These are phyloP conservation scores for Anoplophora glabripennis DNA, from an alignment of 1,140 invertebrate genomes.

Conservation along the genomic window DNA sequence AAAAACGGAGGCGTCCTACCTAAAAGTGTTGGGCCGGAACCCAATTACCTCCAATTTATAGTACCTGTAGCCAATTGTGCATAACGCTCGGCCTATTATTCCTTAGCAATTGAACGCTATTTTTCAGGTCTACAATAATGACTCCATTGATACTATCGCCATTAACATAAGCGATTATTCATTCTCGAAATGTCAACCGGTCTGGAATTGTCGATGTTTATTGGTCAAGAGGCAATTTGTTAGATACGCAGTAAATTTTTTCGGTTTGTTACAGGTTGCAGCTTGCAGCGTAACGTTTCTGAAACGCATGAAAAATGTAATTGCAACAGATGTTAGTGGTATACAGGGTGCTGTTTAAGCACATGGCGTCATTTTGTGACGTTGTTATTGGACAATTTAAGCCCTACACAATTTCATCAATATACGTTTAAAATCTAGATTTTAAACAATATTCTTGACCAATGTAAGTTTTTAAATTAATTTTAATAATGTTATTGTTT, in stretches of 20 bases:
- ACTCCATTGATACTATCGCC: not conserved
- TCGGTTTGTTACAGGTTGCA: not conserved
- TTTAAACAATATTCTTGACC: too few species aligned
- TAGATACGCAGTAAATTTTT: not conserved
- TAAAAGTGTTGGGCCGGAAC: not conserved
- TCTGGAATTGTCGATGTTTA: not conserved
- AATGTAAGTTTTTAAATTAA: too few species aligned
- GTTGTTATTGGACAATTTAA: too few species aligned
- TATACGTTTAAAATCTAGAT: too few species aligned
- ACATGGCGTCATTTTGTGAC: too few species aligned
- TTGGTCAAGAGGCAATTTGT: not conserved
- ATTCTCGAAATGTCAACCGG: constrained; percentile 1
- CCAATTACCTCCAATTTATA: not conserved
- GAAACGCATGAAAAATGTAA: too few species aligned
- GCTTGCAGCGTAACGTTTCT: too few species aligned
- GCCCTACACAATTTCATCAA: too few species aligned
- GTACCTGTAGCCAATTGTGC: not conserved
- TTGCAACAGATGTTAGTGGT: too few species aligned
- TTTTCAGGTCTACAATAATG: not conserved
- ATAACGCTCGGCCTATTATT: not conserved
- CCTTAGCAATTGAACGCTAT: not conserved
- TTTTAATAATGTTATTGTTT: too few species aligned
- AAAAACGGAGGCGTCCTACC: too few species aligned
- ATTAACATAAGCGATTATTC: not conserved
- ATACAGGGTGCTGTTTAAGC: too few species aligned